Percentiles rank a stretch among this genome's conserved stretches.
phyloP scores from a whole-genome alignment of 2,888 invertebrate genomes.

The Cosmia pyralina region DNA sequence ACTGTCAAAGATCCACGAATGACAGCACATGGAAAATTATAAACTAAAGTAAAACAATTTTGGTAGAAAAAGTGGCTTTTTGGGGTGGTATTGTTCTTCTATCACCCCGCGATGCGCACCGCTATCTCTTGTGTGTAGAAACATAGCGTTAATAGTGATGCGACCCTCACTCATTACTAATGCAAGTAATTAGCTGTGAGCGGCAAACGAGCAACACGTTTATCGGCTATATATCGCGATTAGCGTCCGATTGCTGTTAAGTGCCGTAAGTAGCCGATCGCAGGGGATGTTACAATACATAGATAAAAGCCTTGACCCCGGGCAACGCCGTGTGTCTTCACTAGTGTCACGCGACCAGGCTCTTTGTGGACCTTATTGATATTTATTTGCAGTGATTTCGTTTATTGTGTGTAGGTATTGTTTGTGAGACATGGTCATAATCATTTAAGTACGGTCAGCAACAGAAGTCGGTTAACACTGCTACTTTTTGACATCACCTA shows the following conservation, averaged over 20 bases:
- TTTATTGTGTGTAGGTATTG: constrained; percentile 32
- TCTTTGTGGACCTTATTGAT: constrained; percentile 62
- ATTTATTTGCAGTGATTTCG: constrained; percentile 67
- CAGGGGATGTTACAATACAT: constrained; percentile 74
- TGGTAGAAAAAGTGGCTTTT: too few relatives aligned
- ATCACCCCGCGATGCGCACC: background rate
- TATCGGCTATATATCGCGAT: constrained; percentile 85
- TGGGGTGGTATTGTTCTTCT: background rate
- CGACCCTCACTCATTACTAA: constrained; percentile 83
- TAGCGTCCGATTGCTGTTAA: constrained; percentile 85
- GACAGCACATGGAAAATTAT: too few relatives aligned
- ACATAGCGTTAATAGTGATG: constrained; percentile 45
- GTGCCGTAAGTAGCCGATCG: constrained; percentile 72
- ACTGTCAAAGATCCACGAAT: too few relatives aligned
- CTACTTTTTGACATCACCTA: too few relatives aligned
- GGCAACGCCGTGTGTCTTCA: constrained; percentile 78
- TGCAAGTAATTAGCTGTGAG: constrained; percentile 86
- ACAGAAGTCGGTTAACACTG: too few relatives aligned
- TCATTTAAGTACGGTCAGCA: background rate
- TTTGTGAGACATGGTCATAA: background rate
- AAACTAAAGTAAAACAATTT: too few relatives aligned
- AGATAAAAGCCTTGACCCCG: constrained; percentile 79
- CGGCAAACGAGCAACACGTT: constrained; percentile 79
- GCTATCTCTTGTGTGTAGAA: background rate
- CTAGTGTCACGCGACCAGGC: constrained; percentile 79